Percentiles rank a stretch among this genome's conserved stretches.
Conservation (phyloP, 2,797 vertebrate species). For the Gobionotothen gibberifrons region DNA sequence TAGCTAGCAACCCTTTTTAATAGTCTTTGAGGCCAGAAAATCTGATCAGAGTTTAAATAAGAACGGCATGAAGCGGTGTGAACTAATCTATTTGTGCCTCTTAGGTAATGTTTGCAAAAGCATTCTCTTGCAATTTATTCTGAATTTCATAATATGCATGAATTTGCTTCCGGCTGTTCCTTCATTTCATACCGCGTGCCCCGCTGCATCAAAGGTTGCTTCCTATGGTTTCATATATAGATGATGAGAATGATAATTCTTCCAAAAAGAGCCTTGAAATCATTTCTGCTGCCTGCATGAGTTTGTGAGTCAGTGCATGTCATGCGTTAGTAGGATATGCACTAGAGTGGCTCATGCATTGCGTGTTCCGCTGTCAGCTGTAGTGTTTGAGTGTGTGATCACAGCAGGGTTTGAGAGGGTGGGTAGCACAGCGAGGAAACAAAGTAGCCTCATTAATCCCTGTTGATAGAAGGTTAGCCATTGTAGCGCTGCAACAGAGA, state of each 20-base stretch:
- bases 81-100: constrained; percentile 35
- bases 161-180: constrained; percentile 51
- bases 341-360: not conserved
- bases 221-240: constrained; percentile 54
- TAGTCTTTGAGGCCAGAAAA: not conserved
- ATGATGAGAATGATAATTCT: constrained; percentile 46
- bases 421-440: constrained; percentile 40
- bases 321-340: not conserved
- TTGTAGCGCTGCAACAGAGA: constrained; percentile 20
- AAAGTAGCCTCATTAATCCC: constrained; percentile 64
- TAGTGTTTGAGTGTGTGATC: constrained; percentile 42
- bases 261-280: constrained; percentile 23
- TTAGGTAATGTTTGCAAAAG: constrained; percentile 46
- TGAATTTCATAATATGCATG: constrained; percentile 42
- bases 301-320: constrained; percentile 23
- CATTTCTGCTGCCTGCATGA: constrained; percentile 27
- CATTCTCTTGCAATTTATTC: constrained; percentile 31
- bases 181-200: constrained; percentile 19
- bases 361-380: constrained; percentile 33
- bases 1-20: not conserved
- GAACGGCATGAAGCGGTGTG: constrained; percentile 2
- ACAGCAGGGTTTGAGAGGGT: constrained; percentile 41
- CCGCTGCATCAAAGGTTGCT: constrained; percentile 43
- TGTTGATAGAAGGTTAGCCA: constrained; percentile 54
- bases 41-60: constrained; percentile 10